phyloP scores from a whole-genome alignment of 2,888 invertebrate species.

The Tetanocera ferruginea region DNA sequence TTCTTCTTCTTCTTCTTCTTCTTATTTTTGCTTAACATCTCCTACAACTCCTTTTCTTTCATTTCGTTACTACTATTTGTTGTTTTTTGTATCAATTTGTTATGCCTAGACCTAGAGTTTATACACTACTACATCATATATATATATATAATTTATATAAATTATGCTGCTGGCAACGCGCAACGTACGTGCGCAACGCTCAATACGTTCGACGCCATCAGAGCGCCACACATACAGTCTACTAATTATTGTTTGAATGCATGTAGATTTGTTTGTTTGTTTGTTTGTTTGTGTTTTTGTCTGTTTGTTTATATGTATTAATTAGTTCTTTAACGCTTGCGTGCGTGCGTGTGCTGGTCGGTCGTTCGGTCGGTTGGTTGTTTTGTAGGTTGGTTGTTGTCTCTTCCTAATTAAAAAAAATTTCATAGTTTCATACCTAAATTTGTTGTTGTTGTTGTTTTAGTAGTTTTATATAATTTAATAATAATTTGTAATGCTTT shows the following conservation, averaged over 20 bases:
- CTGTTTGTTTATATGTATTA: too few species aligned
- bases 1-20: constrained; percentile 44
- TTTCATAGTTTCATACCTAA: constrained; percentile 40
- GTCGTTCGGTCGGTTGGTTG: background rate
- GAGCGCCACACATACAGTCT: background rate
- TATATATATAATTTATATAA: background rate
- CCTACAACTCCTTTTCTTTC: constrained; percentile 32
- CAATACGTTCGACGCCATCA: constrained; percentile 4
- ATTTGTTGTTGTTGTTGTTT: constrained; percentile 46
- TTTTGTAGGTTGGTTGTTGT: constrained; percentile 11
- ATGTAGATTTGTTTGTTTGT: too few species aligned
- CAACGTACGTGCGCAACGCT: too few species aligned
- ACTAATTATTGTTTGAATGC: background rate
- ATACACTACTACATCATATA: constrained; percentile 11
- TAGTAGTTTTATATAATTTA: constrained; percentile 49
- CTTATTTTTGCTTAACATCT: constrained; percentile 1
- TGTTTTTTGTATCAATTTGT: constrained; percentile 47
- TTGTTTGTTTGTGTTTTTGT: too few species aligned
- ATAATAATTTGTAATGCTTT: constrained; percentile 47
- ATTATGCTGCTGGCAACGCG: too few species aligned
- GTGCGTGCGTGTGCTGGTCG: background rate
- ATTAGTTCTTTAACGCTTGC: background rate
- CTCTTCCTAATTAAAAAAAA: constrained; percentile 38
- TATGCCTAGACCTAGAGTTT: constrained; percentile 45
- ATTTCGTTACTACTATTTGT: constrained; percentile 36